Percentiles rank a stretch among this genome's conserved stretches.
These are phyloP conservation scores for Radopholus similis DNA, from an alignment of 1,140 invertebrate species.

Conservation along the genomic window DNA sequence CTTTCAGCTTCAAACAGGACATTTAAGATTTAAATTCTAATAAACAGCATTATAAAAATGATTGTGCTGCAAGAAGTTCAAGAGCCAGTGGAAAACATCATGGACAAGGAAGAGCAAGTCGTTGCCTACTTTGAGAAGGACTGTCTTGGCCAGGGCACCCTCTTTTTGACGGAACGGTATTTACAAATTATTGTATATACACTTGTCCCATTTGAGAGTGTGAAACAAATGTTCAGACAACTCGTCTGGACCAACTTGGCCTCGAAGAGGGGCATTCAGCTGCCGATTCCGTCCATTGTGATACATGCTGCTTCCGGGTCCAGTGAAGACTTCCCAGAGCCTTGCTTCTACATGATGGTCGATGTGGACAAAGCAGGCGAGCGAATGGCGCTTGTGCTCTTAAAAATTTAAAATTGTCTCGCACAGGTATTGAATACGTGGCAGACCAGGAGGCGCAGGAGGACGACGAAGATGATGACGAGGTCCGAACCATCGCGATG, in stretches of 20 bases:
- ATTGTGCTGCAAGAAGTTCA: slow-evolving; percentile 27
- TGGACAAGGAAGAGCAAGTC: slow-evolving; percentile 18
- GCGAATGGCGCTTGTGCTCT: not conserved
- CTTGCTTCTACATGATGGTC: slow-evolving; percentile 28
- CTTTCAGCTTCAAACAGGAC: too few relatives aligned
- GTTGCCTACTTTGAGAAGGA: slow-evolving; percentile 28
- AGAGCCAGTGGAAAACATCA: slow-evolving; percentile 12
- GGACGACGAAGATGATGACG: slow-evolving; percentile 19
- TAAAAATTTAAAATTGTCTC: not conserved
- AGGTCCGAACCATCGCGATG: slow-evolving; percentile 24
- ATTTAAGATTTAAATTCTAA: too few relatives aligned
- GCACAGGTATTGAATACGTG: slow-evolving; percentile 25
- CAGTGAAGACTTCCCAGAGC: slow-evolving; percentile 31
- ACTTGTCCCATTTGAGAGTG: not conserved
- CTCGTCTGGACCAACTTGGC: slow-evolving; percentile 22
- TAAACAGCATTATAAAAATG: too few relatives aligned
- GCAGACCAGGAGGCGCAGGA: slow-evolving; percentile 11
- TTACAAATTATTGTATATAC: not conserved
- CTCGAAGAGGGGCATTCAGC: slow-evolving; percentile 18
- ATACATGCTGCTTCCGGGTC: slow-evolving; percentile 30
- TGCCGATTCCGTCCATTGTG: slow-evolving; percentile 28
- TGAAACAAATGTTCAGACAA: slow-evolving; percentile 20
- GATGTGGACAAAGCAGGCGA: slow-evolving; percentile 21
- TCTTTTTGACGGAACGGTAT: slow-evolving; percentile 23
- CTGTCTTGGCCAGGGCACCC: slow-evolving; percentile 20